Conservation (phyloP, 2,113 vertebrate genomes). For the Chamaetylas fuelleborni region DNA sequence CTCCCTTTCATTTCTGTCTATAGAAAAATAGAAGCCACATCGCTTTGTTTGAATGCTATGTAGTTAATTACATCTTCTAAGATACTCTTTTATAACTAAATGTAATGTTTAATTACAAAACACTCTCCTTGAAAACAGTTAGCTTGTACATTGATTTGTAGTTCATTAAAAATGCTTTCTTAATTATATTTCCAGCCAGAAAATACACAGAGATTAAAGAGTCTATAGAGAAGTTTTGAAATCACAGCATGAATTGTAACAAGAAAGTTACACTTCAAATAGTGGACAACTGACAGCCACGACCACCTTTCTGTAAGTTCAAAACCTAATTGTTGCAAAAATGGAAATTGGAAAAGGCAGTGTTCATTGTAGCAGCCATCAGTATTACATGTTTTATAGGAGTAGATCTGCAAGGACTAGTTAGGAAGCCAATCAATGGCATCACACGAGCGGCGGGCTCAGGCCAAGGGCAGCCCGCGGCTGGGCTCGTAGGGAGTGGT, state of each 20-base stretch:
- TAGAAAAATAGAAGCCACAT: conserved; percentile 56
- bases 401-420: conserved; percentile 53
- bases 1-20: conserved; percentile 58
- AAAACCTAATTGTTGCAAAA: conserved; percentile 39
- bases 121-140: conserved; percentile 68
- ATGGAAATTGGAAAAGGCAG: conserved; percentile 54
- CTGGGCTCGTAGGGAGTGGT: conserved; percentile 83
- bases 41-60: conserved; percentile 58
- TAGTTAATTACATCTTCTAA: conserved; percentile 74
- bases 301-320: conserved; percentile 18
- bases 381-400: conserved; percentile 19
- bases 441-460: conserved; percentile 22
- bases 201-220: conserved; percentile 52
- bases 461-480: conserved; percentile 86
- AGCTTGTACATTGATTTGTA: conserved; percentile 51
- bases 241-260: conserved; percentile 17
- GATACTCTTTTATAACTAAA: conserved; percentile 71
- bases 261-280: conserved; percentile 56
- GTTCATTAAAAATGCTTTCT: conserved; percentile 64
- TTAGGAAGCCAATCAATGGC: conserved; percentile 66
- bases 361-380: conserved; percentile 8
- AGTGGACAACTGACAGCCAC: conserved; percentile 24
- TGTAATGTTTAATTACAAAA: conserved; percentile 75
- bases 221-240: conserved; percentile 50
- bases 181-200: conserved; percentile 64